Evolutionary conservation across 2,113 vertebrate species (phyloP).

Genomic region (Pelmatolapia mariae): DNA sequence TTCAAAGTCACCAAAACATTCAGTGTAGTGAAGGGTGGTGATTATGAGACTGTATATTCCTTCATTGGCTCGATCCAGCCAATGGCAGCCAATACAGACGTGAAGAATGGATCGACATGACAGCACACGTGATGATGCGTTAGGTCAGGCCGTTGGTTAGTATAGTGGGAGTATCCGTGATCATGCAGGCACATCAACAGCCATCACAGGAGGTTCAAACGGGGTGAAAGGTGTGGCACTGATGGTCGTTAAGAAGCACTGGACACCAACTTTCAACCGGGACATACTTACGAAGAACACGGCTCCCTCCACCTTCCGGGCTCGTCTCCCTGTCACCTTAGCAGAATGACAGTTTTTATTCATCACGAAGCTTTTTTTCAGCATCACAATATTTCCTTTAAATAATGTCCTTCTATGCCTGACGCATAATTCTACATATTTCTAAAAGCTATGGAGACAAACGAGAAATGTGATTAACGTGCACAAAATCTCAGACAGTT

Average conservation of each 20-base stretch:
- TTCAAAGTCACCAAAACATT: neutral
- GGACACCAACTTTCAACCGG: neutral
- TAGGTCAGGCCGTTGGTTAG: constrained; percentile 25
- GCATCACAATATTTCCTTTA: neutral
- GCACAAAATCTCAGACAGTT: neutral
- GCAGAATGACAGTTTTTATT: constrained; percentile 66
- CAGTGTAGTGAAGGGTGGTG: neutral
- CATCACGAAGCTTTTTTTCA: neutral
- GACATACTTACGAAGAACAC: constrained; percentile 78
- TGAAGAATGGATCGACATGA: neutral
- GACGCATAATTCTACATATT: neutral
- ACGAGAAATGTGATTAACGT: neutral
- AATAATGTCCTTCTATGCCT: neutral
- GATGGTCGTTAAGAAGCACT: neutral
- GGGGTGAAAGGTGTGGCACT: neutral
- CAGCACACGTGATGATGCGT: neutral
- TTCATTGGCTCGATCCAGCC: neutral
- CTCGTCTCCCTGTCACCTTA: constrained; percentile 70
- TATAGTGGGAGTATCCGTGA: neutral
- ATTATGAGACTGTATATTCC: neutral
- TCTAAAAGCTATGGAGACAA: neutral
- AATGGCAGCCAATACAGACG: neutral
- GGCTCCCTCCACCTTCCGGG: constrained; percentile 78
- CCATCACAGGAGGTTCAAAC: neutral
- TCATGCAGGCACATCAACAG: constrained; percentile 28